Base-by-base conservation (phyloP, 1,140 invertebrate genomes). In the Bacillus rossius region DNA sequence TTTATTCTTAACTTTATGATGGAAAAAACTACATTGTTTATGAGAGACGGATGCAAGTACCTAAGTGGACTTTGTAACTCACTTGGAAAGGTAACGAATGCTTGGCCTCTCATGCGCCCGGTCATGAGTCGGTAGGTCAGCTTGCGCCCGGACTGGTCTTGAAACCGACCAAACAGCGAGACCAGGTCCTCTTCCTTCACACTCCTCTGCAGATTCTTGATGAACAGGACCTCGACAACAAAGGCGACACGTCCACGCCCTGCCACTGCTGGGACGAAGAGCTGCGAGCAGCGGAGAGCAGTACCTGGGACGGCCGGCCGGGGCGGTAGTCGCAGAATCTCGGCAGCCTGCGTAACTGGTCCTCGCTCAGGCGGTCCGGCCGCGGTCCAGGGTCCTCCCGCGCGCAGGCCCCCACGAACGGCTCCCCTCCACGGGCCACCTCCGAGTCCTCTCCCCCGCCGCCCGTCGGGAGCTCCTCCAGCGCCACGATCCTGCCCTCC, bases 31-130 rank as follows among this genome's bases (percentile, higher is more conserved):
- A n/a, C n/a, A n/a, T n/a, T n/a, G n/a, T n/a, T n/a, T n/a, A n/a
- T n/a, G n/a, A n/a, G n/a, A n/a, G n/a, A n/a, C n/a, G n/a, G n/a
- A n/a, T n/a, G n/a, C n/a, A n/a, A n/a, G n/a, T n/a, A n/a, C n/a
- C n/a, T n/a, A n/a, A n/a, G n/a, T n/a, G n/a, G n/a, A n/a, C n/a
- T n/a, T n/a, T 50, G 29, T 16, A 55, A 60, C 69, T 71, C 74
- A 81, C 79, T 66, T 54, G 64, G 47, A 68, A 81, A 80, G 48
- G 73, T 74, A 17, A 81, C 63, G 71, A 82, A 82, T 37, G 79
- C 81, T 67, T 82, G 81, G 59, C 81, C 80, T 67, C 69, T 76
- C 79, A 81, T 80, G 72, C 70, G 75, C 4, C 79, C 79, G 22
- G 60, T 67, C 71, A 81, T 72, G 7, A 81, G 55, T 66, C 69